Base-by-base conservation (phyloP, 2,888 invertebrate species). In the Archaeoteleia sp. region DNA sequence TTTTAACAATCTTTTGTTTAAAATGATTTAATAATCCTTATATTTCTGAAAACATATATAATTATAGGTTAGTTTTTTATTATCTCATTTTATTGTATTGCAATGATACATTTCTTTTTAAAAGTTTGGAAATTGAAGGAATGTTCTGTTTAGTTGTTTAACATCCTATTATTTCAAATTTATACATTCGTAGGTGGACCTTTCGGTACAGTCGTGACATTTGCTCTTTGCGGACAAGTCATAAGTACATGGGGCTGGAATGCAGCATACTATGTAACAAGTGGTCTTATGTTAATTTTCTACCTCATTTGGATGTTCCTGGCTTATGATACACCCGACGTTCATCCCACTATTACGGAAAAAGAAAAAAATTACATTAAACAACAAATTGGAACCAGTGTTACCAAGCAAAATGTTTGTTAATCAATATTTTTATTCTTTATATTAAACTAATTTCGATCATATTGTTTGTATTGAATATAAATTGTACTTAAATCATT, bases 181-280 rank as follows among this genome's bases (percentile, higher is more conserved):
- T 15, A 30, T 15, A 5, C 25, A 45, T 53, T 55, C 48, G 2
- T 90, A 91, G 92, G 93, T 42, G 92, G 92, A 10, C 92, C 92
- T 0, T 87, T 93, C 49, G 93, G 91, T 10, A 92, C 92, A 0
- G 90, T 92, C 1, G 87, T 92, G 1, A 91, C 92, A 0, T 91
- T 91, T 88, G 88, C 91, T 0, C 78, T 92, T 0, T 90, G 91
- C 34, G 92, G 92, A 0, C 83, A 89, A 1, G 84, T 93, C 0
- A 90, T 92, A 67, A 88, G 89, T 58, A 84, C 86, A 14, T 87
- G 87, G 30, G 92, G 92, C 39, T 93, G 93, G 92, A 87, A 87
- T 9, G 89, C 90, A 77, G 91, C 92, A 1, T 92, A 90, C 79
- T 91, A 92, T 75, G 86, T 89, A 1, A 88, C 91, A 0, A 90